Conservation (phyloP, 2,888 invertebrate species). For the Dendrolimus pini region DNA sequence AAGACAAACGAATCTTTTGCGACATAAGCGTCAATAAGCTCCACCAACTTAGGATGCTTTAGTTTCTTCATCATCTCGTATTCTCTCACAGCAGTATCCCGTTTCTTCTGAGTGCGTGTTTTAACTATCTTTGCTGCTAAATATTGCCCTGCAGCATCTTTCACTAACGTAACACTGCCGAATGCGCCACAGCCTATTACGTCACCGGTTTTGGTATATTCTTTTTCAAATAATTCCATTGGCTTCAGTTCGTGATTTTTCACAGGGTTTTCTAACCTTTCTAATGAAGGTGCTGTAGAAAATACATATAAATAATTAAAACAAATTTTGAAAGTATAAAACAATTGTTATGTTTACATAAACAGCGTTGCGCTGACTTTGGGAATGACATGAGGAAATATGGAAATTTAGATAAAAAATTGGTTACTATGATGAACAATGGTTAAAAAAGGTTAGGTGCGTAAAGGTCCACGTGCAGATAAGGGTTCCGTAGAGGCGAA, state of each 20-base stretch:
- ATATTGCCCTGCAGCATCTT: constrained; percentile 48
- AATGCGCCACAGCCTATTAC: constrained; percentile 28
- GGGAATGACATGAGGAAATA: too few species aligned
- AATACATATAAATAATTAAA: neutral
- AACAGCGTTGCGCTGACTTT: too few species aligned
- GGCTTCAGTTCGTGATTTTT: neutral
- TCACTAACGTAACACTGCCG: constrained; percentile 22
- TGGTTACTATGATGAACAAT: too few species aligned
- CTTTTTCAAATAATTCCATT: constrained; percentile 2
- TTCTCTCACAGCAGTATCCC: constrained; percentile 87
- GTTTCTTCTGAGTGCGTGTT: constrained; percentile 83
- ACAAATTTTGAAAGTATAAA: too few species aligned
- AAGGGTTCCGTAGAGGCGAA: too few species aligned
- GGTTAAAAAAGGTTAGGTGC: too few species aligned
- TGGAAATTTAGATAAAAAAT: too few species aligned
- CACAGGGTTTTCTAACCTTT: neutral
- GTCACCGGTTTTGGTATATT: constrained; percentile 9
- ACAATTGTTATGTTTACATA: too few species aligned
- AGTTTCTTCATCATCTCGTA: constrained; percentile 91
- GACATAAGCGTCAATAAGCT: constrained; percentile 42
- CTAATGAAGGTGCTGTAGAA: constrained; percentile 8
- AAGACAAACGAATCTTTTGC: constrained; percentile 80
- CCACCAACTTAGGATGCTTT: constrained; percentile 89
- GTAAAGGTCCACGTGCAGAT: too few species aligned
- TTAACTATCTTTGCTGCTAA: constrained; percentile 91